Base-by-base conservation (phyloP, 2,113 vertebrate genomes). In the Myiozetetes cayanensis region DNA sequence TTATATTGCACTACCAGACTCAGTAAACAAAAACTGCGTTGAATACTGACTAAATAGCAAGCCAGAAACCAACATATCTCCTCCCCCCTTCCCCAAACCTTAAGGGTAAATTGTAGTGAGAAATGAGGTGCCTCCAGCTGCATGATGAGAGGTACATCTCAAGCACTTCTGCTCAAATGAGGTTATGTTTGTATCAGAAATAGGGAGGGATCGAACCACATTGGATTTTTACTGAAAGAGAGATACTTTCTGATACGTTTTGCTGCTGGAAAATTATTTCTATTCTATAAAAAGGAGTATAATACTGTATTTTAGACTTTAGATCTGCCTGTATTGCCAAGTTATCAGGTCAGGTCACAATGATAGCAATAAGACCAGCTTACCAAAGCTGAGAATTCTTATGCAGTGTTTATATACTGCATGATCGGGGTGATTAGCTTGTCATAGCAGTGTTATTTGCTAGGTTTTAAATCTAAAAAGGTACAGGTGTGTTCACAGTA, bases 181-280 rank as follows among this genome's bases (percentile, higher is more conserved):
- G 12, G 4, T 17, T n/a, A 0, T 1, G 5, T 74, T 85, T 47
- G 30, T 19, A 33, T 15, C 22, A 27, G n/a, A 14, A 8, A 3
- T 10, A 9, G 5, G 24, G 56, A 81, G 3, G 33, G 41, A 61
- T 17, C 77, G 41, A 62, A 8, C 9, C 11, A n/a, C 58, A 6
- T 0, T 25, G 24, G 17, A 65, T 13, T 25, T 15, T 46, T 39
- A 47, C 0, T 66, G 53, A 84, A 9, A 59, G 14, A 59, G 12
- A 62, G 11, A 56, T 18, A 14, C 6, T 56, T 82, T 53, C 47
- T 87, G 52, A 46, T 21, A 46, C 37, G 12, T 12, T 83, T 44
- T 44, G 47, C 59, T 66, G 37, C 46, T 39, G 19, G 24, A 47
- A 92, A 52, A 12, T 44, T 27, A 62, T 46, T 90, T 73, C 15